Conservation (phyloP, 2,113 vertebrate species). For the Parus major region DNA sequence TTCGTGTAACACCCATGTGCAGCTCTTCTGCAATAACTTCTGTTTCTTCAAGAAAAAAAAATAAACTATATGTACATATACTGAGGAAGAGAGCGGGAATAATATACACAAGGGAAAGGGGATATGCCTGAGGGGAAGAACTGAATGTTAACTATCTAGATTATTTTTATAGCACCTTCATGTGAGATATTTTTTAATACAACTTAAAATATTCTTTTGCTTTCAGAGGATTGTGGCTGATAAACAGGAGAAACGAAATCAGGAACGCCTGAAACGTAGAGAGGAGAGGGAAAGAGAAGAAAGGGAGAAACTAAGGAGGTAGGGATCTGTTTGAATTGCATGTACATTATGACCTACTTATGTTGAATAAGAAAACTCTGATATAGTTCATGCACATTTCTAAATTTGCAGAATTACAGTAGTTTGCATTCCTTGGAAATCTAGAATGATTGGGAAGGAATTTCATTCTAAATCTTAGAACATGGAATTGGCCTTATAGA, state of each 20-base stretch:
- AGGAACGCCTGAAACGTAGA: conserved; percentile 87
- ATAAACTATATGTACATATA: neutral
- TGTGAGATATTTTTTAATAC: neutral
- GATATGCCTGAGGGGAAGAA: neutral
- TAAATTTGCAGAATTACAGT: neutral
- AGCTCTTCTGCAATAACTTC: conserved; percentile 27
- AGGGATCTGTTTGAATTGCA: neutral
- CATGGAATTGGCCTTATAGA: neutral
- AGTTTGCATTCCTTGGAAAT: neutral
- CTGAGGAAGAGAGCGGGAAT: conserved; percentile 33
- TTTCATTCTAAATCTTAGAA: neutral
- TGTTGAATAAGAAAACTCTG: neutral
- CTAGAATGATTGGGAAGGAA: neutral
- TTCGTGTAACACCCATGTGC: neutral
- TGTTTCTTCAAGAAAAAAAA: neutral
- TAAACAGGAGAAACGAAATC: conserved; percentile 91
- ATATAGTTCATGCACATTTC: neutral
- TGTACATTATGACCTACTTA: neutral
- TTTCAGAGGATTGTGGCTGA: conserved; percentile 93
- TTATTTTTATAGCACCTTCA: neutral
- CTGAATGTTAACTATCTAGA: neutral
- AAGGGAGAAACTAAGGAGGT: conserved; percentile 84
- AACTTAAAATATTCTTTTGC: neutral
- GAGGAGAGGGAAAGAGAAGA: conserved; percentile 90
- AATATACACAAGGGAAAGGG: neutral